Conservation (phyloP, 92 coral and sea anemone genomes). For the Phymanthus crucifer region DNA sequence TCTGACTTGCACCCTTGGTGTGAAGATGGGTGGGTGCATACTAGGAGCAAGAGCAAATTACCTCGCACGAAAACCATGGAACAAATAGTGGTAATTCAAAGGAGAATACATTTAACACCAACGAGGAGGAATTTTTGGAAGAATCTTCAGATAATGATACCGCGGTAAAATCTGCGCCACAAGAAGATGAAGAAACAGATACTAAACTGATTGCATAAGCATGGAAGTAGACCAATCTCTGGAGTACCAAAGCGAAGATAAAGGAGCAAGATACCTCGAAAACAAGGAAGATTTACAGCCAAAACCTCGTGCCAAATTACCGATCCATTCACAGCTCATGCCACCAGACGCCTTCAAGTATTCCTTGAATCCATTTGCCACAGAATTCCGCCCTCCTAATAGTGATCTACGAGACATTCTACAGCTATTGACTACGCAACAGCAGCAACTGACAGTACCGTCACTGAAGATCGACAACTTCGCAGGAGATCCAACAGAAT, state of each 20-base stretch:
- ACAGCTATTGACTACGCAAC: constrained; percentile 31
- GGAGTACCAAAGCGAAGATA: background rate
- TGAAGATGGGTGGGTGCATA: too few relatives aligned
- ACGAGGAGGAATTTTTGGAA: background rate
- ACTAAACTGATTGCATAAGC: background rate
- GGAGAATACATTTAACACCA: background rate
- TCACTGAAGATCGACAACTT: constrained; percentile 39
- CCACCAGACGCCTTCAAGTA: background rate
- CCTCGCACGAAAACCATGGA: too few relatives aligned
- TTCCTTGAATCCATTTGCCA: background rate
- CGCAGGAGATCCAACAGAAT: constrained; percentile 55
- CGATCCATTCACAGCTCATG: background rate
- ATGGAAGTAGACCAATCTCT: background rate
- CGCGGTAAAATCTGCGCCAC: background rate
- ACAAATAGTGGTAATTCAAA: too few relatives aligned
- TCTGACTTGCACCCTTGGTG: too few relatives aligned
- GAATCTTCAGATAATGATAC: background rate
- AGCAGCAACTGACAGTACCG: constrained; percentile 48
- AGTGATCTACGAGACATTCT: constrained; percentile 24
- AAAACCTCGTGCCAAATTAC: background rate
- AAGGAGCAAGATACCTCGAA: background rate
- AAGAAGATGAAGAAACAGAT: background rate
- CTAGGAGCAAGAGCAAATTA: background rate
- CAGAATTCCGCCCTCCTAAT: constrained; percentile 6
- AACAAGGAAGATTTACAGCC: background rate